Percentiles rank a stretch among this genome's conserved stretches.
Conservation (phyloP, 2,888 invertebrate genomes). For the Cenopis cana region DNA sequence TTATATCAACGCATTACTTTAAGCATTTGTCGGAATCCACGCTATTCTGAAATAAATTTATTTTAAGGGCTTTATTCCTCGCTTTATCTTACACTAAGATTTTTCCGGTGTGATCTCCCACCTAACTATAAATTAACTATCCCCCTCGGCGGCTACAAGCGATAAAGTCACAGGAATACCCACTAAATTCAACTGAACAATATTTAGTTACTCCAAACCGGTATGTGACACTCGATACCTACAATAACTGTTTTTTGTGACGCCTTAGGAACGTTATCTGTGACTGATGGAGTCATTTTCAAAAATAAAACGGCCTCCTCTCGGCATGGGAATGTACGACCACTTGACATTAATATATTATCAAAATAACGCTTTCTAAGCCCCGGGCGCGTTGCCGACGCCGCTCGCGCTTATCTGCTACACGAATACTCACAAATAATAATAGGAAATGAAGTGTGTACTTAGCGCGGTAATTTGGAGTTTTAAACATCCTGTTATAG, state of each 20-base stretch:
- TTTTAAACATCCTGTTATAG: slow-evolving; percentile 80
- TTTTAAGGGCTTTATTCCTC: slow-evolving; percentile 33
- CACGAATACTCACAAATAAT: slow-evolving; percentile 73
- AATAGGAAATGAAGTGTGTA: slow-evolving; percentile 77
- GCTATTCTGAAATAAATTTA: slow-evolving; percentile 37
- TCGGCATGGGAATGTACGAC: slow-evolving; percentile 71
- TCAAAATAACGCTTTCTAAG: slow-evolving; percentile 73
- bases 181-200: slow-evolving; percentile 61
- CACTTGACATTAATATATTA: slow-evolving; percentile 79
- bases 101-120: slow-evolving; percentile 43
- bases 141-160: slow-evolving; percentile 55
- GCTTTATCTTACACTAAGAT: slow-evolving; percentile 42
- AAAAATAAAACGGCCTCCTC: slow-evolving; percentile 80
- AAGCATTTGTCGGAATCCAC: slow-evolving; percentile 4
- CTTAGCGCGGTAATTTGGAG: slow-evolving; percentile 71
- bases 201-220: slow-evolving; percentile 73
- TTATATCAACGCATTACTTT: slow-evolving; percentile 40
- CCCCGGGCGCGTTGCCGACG: slow-evolving; percentile 54
- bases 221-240: slow-evolving; percentile 71
- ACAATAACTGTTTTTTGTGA: slow-evolving; percentile 72
- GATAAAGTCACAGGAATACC: slow-evolving; percentile 65
- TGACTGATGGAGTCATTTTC: slow-evolving; percentile 82
- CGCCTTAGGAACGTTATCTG: slow-evolving; percentile 72
- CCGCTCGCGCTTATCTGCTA: slow-evolving; percentile 67
- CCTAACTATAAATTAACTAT: slow-evolving; percentile 53